A percentile compares a stretch with the other conserved stretches of the same genome.
These are phyloP conservation scores for Ooceraea biroi DNA, from an alignment of 1,140 invertebrate genomes.

Conservation along the genomic window DNA sequence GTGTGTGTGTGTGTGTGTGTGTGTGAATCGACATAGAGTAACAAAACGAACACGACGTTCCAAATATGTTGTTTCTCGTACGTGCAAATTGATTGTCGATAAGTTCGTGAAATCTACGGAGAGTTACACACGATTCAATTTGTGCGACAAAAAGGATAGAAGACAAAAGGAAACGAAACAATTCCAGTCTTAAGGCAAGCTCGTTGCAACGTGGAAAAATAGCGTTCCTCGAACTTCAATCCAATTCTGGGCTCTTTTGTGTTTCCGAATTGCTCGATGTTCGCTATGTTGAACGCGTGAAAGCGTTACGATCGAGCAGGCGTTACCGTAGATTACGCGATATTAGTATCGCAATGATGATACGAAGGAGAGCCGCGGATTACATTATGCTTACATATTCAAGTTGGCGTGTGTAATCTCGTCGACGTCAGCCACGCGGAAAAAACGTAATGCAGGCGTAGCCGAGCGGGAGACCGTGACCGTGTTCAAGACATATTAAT, in stretches of 20 bases:
- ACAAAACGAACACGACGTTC: not conserved
- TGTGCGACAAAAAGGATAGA: conserved; percentile 25
- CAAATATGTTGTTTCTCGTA: not conserved
- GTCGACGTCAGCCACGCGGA: conserved; percentile 9
- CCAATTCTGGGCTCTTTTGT: conserved; percentile 16
- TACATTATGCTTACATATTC: not conserved
- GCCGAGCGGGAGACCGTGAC: conserved; percentile 41
- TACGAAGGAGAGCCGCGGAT: not conserved
- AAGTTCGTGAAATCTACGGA: not conserved
- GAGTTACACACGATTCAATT: conserved; percentile 31
- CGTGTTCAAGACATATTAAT: conserved; percentile 49
- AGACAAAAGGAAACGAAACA: conserved; percentile 18
- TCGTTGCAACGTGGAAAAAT: conserved; percentile 33
- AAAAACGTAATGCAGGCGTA: conserved; percentile 28
- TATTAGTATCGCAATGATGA: not conserved
- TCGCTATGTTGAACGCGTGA: conserved; percentile 7
- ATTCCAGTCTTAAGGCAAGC: conserved; percentile 27
- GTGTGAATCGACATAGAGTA: not conserved
- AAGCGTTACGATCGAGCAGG: not conserved
- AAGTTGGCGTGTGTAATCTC: not conserved
- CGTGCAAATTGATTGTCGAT: conserved; percentile 33
- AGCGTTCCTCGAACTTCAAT: conserved; percentile 16
- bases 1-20: too few relatives aligned
- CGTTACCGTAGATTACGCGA: not conserved
- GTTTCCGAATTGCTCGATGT: not conserved